A percentile compares a stretch with the other conserved stretches of the same genome.
Evolutionary conservation across 1,140 invertebrate genomes (phyloP).

Genomic region (Apis florea): DNA sequence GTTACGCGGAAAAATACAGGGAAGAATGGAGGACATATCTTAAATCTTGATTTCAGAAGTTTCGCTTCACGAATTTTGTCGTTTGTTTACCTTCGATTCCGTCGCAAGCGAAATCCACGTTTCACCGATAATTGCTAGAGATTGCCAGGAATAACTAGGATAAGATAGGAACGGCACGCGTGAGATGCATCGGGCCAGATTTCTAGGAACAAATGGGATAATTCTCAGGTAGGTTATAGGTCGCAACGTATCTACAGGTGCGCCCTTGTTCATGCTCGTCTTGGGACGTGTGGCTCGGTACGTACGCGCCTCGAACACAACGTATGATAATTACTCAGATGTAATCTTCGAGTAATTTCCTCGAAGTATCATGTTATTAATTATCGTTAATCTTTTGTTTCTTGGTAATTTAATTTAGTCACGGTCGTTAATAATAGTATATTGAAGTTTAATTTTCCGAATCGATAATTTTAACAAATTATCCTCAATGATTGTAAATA

Average conservation of each 20-base stretch:
- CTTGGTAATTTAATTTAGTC: not conserved
- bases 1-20: too few relatives aligned
- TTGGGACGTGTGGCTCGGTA: constrained; percentile 26
- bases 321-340: constrained; percentile 5
- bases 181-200: constrained; percentile 10
- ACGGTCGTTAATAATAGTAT: not conserved
- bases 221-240: constrained; percentile 54
- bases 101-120: not conserved
- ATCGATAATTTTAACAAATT: too few relatives aligned
- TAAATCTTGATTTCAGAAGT: too few relatives aligned
- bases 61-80: not conserved
- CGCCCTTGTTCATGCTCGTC: constrained; percentile 22
- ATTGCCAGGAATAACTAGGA: not conserved
- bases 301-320: not conserved
- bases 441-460: not conserved
- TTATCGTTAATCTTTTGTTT: not conserved
- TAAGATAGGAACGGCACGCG: constrained; percentile 16
- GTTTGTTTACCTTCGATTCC: not conserved
- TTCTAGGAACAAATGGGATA: constrained; percentile 48
- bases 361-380: not conserved
- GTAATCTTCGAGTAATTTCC: not conserved
- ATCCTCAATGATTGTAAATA: too few relatives aligned
- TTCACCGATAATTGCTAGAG: not conserved
- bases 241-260: constrained; percentile 33
- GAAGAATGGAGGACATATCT: too few relatives aligned